phyloP scores from a whole-genome alignment of 2,113 vertebrate species.

The Pygoscelis antarcticus region DNA sequence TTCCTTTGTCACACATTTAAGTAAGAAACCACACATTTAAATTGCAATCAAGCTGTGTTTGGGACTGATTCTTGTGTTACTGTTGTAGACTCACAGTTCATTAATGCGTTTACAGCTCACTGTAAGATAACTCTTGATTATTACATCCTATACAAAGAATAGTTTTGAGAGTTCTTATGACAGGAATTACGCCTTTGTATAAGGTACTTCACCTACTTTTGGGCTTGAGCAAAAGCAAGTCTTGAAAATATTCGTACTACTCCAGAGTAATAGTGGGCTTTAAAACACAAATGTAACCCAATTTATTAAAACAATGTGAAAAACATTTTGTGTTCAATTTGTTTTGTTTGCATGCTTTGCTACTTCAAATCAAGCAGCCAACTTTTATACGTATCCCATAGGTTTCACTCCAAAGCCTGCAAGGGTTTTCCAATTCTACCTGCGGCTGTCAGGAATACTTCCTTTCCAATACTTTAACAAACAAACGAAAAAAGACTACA shows the following conservation, averaged over 20 bases:
- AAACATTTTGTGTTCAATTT: neutral
- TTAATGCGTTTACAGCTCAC: neutral
- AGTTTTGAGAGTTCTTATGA: neutral
- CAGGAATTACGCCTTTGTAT: neutral
- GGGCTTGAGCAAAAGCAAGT: neutral
- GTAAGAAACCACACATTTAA: neutral
- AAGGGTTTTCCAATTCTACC: neutral
- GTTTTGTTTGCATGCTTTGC: neutral
- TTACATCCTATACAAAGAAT: neutral
- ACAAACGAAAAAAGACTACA: neutral
- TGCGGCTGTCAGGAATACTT: neutral
- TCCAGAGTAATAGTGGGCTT: neutral
- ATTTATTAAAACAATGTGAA: neutral
- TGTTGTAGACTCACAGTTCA: neutral
- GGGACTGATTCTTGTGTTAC: neutral
- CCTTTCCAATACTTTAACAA: neutral
- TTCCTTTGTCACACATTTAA: neutral
- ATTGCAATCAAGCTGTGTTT: neutral
- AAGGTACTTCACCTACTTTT: neutral
- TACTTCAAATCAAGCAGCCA: neutral
- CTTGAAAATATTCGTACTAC: neutral
- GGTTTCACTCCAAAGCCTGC: neutral
- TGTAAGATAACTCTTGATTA: neutral
- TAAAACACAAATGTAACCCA: neutral
- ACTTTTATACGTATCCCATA: neutral